A percentile compares a stretch with the other conserved stretches of the same genome.
phyloP scores from a whole-genome alignment of 1,140 invertebrate species.

The Calosoma granatense region DNA sequence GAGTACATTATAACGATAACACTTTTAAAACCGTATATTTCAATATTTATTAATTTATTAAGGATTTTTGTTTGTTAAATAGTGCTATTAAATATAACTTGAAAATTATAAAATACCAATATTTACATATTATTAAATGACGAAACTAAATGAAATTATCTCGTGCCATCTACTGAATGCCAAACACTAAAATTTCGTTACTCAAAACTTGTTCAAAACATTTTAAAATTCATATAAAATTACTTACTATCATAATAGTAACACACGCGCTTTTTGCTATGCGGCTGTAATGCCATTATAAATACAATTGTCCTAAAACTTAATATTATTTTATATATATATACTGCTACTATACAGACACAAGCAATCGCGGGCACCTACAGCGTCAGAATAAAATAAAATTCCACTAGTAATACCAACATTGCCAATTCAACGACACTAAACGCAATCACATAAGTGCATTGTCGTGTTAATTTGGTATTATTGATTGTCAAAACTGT shows the following conservation, averaged over 20 bases:
- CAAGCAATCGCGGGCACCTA: not conserved
- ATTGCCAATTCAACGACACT: not conserved
- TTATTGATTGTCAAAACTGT: not conserved
- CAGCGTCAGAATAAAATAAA: conserved; percentile 3
- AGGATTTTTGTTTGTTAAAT: not conserved
- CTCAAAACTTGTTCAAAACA: not conserved
- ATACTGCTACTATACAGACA: not conserved
- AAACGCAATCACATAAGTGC: not conserved
- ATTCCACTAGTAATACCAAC: not conserved
- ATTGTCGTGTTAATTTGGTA: not conserved
- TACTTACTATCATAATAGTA: conserved; percentile 99
- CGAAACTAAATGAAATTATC: not conserved
- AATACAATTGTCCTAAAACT: too few relatives aligned
- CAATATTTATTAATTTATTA: not conserved
- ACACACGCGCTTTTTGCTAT: conserved; percentile 87
- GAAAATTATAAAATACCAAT: not conserved
- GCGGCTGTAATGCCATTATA: conserved; percentile 60
- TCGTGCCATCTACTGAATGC: not conserved
- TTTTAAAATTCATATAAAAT: conserved; percentile 13
- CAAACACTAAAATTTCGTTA: not conserved
- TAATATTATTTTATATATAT: conserved; percentile 1
- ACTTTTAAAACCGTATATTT: conserved; percentile 1
- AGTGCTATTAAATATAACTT: not conserved
- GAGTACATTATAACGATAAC: conserved; percentile 7
- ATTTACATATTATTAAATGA: not conserved